Percentiles rank a stretch among this genome's conserved stretches.
phyloP scores from a whole-genome alignment of 2,888 invertebrate species.

The Habrosyne pyritoides region DNA sequence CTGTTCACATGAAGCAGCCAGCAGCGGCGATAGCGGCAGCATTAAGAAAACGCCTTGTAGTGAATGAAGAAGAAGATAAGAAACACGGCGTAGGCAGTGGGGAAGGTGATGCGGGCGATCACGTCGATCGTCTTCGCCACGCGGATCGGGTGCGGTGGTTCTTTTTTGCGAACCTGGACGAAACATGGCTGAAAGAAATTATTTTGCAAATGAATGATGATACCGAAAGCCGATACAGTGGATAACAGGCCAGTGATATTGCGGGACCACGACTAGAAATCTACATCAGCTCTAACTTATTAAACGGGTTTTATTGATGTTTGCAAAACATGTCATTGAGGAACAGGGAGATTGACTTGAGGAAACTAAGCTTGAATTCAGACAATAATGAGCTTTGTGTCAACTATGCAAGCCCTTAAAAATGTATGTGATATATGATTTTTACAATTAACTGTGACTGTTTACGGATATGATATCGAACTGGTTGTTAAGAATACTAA shows the following conservation, averaged over 20 bases:
- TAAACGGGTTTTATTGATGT: not conserved
- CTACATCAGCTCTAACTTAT: not conserved
- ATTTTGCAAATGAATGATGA: slow-evolving; percentile 75
- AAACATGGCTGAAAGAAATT: slow-evolving; percentile 88
- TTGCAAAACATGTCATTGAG: not conserved
- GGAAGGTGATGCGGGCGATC: slow-evolving; percentile 96
- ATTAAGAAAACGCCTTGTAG: slow-evolving; percentile 93
- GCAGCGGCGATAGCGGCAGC: slow-evolving; percentile 57
- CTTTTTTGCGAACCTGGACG: slow-evolving; percentile 95
- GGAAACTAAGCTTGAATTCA: not conserved
- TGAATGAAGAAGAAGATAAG: slow-evolving; percentile 97
- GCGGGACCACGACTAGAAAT: not conserved
- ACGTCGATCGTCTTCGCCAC: slow-evolving; percentile 98
- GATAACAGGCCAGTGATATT: slow-evolving; percentile 24
- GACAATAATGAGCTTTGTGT: not conserved
- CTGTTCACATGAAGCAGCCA: slow-evolving; percentile 60
- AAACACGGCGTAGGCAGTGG: slow-evolving; percentile 95
- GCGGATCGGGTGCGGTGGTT: slow-evolving; percentile 95
- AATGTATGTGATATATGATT: not conserved
- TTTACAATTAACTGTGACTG: not conserved
- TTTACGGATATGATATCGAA: not conserved
- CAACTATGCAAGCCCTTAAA: slow-evolving; percentile 2
- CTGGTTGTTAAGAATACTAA: slow-evolving; percentile 18
- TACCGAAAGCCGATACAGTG: slow-evolving; percentile 52
- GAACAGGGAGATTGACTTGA: not conserved